Conservation (phyloP, 2,888 invertebrate genomes). For the Noctua comes region DNA sequence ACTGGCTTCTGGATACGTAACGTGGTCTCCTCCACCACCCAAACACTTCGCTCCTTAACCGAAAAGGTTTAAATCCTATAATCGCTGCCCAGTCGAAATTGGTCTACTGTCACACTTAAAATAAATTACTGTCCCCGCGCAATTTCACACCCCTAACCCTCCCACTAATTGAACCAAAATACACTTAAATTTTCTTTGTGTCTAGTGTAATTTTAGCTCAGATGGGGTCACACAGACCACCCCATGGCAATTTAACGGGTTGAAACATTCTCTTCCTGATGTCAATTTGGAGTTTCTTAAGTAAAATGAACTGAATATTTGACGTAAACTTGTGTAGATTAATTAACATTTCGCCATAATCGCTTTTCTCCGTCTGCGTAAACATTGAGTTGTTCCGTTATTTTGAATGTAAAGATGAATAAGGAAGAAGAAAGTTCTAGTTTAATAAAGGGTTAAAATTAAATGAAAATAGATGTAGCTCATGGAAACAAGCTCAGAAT, state of each 20-base stretch:
- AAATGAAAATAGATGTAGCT: neutral
- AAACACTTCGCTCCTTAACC: conserved; percentile 14
- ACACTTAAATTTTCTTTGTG: conserved; percentile 88
- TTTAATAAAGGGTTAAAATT: neutral
- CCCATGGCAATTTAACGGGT: conserved; percentile 84
- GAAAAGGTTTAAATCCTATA: conserved; percentile 65
- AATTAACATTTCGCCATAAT: conserved; percentile 64
- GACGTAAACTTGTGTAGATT: conserved; percentile 66
- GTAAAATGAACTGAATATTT: conserved; percentile 78
- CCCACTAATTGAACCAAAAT: conserved; percentile 88
- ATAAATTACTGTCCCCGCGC: conserved; percentile 84
- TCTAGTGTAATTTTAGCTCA: conserved; percentile 86
- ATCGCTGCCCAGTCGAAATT: conserved; percentile 74
- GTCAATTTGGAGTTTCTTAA: conserved; percentile 76
- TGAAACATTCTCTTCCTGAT: conserved; percentile 73
- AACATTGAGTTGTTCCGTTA: conserved; percentile 54
- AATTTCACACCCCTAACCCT: conserved; percentile 85
- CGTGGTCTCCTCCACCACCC: conserved; percentile 10
- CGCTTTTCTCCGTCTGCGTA: conserved; percentile 56
- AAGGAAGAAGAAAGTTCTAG: neutral
- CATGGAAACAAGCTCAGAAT: neutral
- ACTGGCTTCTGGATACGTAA: neutral
- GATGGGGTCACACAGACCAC: conserved; percentile 82
- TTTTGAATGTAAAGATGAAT: conserved; percentile 42
- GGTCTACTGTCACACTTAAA: conserved; percentile 83